Conservation (phyloP, 2,888 invertebrate species). For the Platynereis dumerilii region DNA sequence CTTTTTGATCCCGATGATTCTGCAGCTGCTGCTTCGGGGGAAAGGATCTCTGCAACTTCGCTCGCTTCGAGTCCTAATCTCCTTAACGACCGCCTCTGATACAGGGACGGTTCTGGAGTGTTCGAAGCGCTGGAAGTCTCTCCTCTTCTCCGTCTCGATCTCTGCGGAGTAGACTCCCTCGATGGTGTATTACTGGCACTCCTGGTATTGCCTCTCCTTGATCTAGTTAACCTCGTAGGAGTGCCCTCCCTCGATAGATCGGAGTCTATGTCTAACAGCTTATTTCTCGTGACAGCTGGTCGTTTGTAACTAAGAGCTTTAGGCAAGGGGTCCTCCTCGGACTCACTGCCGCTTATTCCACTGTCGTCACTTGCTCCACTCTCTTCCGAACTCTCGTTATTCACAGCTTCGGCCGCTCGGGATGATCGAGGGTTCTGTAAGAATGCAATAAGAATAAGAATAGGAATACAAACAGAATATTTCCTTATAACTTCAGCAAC, state of each 20-base stretch:
- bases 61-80: too few species aligned
- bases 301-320: not conserved
- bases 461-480: too few species aligned
- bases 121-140: not conserved
- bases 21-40: too few species aligned
- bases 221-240: not conserved
- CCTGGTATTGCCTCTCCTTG: not conserved
- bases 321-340: conserved; percentile 1
- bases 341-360: conserved; percentile 22
- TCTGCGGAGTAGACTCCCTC: not conserved
- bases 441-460: too few species aligned
- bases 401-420: not conserved
- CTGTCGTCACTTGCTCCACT: conserved; percentile 20
- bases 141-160: conserved; percentile 1
- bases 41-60: too few species aligned
- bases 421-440: not conserved
- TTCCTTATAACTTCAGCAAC: too few species aligned
- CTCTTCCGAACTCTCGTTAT: not conserved
- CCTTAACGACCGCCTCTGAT: too few species aligned
- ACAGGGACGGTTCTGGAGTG: not conserved
- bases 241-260: conserved; percentile 11
- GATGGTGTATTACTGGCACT: not conserved
- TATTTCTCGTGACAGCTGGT: not conserved
- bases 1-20: too few species aligned
- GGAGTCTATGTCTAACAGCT: not conserved